These are phyloP conservation scores for Gryllus bimaculatus DNA, from an alignment of 1,140 invertebrate genomes.

Conservation along the genomic window DNA sequence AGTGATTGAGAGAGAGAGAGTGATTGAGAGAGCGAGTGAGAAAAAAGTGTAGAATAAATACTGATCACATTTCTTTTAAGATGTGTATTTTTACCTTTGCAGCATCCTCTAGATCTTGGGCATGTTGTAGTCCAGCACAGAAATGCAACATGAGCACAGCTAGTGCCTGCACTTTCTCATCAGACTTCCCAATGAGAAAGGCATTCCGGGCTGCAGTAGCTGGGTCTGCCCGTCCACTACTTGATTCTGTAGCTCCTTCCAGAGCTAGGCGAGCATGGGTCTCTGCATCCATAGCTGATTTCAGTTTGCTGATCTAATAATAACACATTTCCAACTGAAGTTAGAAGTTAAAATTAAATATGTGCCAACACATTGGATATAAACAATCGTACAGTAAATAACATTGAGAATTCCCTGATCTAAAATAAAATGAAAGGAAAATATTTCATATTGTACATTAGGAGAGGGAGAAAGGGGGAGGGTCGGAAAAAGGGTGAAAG, in stretches of 20 bases:
- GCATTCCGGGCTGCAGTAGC: constrained; percentile 44
- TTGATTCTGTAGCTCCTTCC: constrained; percentile 30
- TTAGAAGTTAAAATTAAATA: constrained; percentile 9
- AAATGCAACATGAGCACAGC: constrained; percentile 77
- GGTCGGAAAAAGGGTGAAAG: too few species aligned
- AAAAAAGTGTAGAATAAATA: too few species aligned
- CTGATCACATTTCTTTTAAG: too few species aligned
- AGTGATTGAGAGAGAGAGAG: too few species aligned
- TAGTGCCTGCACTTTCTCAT: constrained; percentile 65
- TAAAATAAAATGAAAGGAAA: too few species aligned
- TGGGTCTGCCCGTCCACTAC: constrained; percentile 32
- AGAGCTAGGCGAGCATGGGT: constrained; percentile 43
- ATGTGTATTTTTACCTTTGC: constrained; percentile 16
- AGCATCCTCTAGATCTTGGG: constrained; percentile 41
- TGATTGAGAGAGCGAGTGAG: too few species aligned
- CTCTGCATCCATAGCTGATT: constrained; percentile 56
- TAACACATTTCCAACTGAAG: constrained; percentile 15
- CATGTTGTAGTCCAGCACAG: constrained; percentile 67
- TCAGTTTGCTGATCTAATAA: constrained; percentile 60
- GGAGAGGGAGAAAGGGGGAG: too few species aligned
- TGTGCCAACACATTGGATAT: background rate
- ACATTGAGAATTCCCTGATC: too few species aligned
- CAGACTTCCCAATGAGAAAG: constrained; percentile 49
- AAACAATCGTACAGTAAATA: too few species aligned
- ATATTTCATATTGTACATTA: too few species aligned